These are phyloP conservation scores for Hydrolagus colliei DNA, from an alignment of 2,797 vertebrate genomes.

Conservation along the genomic window DNA sequence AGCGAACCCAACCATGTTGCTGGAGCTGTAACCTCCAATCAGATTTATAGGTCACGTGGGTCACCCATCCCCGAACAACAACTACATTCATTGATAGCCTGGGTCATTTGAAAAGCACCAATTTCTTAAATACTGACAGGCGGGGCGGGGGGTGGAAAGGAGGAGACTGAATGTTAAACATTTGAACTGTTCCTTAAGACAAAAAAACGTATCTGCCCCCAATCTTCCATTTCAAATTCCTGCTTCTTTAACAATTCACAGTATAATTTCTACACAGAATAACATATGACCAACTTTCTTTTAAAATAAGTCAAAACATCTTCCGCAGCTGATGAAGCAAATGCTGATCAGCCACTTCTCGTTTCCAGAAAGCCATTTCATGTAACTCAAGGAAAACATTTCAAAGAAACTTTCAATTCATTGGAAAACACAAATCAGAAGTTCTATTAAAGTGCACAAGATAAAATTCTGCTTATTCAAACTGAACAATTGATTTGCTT, in stretches of 20 bases:
- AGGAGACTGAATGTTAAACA: conserved; percentile 17
- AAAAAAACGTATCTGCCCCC: not conserved
- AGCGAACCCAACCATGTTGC: conserved; percentile 44
- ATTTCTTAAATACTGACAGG: conserved; percentile 11
- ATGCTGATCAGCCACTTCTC: not conserved
- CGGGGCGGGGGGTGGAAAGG: not conserved
- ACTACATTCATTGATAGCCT: conserved; percentile 46
- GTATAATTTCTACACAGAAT: no score
- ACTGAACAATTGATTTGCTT: no score
- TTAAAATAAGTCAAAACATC: not conserved
- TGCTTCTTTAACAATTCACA: no score
- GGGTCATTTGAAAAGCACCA: conserved; percentile 25
- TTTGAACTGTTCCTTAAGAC: conserved; percentile 4
- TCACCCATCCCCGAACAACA: conserved; percentile 60
- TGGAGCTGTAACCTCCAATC: conserved; percentile 60
- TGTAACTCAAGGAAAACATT: not conserved
- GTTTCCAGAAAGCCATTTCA: conserved; percentile 5
- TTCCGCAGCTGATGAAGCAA: conserved; percentile 1
- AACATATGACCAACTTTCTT: no score
- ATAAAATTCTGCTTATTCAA: not conserved
- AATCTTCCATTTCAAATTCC: no score
- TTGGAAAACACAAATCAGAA: not conserved
- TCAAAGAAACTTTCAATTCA: not conserved
- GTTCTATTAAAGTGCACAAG: not conserved
- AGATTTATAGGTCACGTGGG: conserved; percentile 67